Evolutionary conservation across 2,888 invertebrate genomes (phyloP).

Genomic region (Vesta saturnalis): DNA sequence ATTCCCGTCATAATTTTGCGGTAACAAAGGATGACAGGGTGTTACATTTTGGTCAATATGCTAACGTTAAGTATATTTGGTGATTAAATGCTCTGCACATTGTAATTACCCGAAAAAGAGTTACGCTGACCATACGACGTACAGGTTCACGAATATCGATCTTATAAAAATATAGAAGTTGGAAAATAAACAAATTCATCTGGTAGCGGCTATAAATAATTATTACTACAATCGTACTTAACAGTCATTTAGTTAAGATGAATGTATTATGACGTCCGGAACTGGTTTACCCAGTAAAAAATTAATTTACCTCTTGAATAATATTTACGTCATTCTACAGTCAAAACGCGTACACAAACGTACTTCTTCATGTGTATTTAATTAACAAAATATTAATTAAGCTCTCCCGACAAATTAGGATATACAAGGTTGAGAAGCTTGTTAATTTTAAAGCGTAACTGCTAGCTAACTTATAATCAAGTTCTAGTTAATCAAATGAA

Average conservation of each 20-base stretch:
- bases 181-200: neutral
- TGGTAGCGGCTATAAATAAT: conserved; percentile 1
- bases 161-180: conserved; percentile 13
- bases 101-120: conserved; percentile 16
- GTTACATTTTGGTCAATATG: no score
- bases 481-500: no score
- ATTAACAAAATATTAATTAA: neutral
- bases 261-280: neutral
- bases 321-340: neutral
- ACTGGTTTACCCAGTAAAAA: neutral
- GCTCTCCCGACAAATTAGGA: neutral
- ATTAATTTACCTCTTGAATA: neutral
- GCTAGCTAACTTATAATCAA: neutral
- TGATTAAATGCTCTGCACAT: conserved; percentile 11
- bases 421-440: neutral
- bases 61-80: no score
- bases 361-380: neutral
- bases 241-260: neutral
- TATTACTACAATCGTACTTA: neutral
- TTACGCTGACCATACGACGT: conserved; percentile 21
- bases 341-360: neutral
- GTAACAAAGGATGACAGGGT: no score
- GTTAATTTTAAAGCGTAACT: neutral
- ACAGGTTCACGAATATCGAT: conserved; percentile 24
- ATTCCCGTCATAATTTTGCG: no score